These are phyloP conservation scores for Hesperophylax magnus DNA, from an alignment of 1,140 invertebrate genomes.

Conservation along the genomic window DNA sequence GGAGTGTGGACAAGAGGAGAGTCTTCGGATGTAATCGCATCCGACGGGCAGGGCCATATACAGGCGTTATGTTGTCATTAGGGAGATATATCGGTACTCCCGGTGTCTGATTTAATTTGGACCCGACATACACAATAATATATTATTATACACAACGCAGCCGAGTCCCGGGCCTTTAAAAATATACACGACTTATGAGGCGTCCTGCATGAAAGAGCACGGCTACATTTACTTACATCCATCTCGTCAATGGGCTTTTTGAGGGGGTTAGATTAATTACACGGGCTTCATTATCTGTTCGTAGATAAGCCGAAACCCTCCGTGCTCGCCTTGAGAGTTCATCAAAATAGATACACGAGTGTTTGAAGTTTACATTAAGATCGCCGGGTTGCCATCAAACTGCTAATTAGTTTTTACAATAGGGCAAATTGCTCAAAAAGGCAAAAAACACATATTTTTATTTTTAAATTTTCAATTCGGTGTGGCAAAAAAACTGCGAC, in stretches of 20 bases:
- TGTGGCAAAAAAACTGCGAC: no score
- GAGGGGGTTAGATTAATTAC: constrained; percentile 3
- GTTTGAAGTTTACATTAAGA: no score
- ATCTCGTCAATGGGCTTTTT: neutral
- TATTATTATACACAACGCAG: neutral
- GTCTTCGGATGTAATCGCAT: constrained; percentile 1
- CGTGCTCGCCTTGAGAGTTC: no score
- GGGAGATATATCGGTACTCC: constrained; percentile 16
- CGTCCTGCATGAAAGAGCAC: neutral
- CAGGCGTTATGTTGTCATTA: constrained; percentile 25
- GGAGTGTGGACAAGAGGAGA: neutral
- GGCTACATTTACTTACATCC: neutral
- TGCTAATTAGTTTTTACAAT: no score
- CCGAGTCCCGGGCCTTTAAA: constrained; percentile 1
- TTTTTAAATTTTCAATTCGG: no score
- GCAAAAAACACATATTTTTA: no score
- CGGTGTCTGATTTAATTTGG: neutral
- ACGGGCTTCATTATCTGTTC: no score
- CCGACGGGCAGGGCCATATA: constrained; percentile 3
- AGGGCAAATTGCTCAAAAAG: no score
- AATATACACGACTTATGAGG: constrained; percentile 1
- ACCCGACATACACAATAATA: neutral
- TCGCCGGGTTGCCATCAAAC: no score
- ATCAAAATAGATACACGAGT: no score
- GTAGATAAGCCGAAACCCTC: no score